phyloP scores from a whole-genome alignment of 2,888 invertebrate genomes.

The Chalcosyrphus nemorum region DNA sequence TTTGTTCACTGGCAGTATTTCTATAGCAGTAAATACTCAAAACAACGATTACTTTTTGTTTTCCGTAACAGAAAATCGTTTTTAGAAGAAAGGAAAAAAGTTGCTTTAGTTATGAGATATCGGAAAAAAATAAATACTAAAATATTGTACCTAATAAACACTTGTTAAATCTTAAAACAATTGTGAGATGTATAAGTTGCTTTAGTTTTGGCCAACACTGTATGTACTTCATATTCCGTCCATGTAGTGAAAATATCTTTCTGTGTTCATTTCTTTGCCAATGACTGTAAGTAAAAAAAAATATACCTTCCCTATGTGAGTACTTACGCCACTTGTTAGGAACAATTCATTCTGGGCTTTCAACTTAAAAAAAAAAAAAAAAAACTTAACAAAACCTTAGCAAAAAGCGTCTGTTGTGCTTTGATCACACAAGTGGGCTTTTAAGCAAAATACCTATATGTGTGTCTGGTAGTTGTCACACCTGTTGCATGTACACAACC shows the following conservation, averaged over 20 bases:
- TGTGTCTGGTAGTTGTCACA: constrained; percentile 38
- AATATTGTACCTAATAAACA: too few species aligned
- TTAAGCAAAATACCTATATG: not conserved
- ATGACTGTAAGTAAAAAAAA: not conserved
- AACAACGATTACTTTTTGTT: too few species aligned
- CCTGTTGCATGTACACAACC: constrained; percentile 54
- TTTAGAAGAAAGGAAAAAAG: too few species aligned
- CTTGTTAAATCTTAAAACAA: too few species aligned
- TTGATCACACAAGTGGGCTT: not conserved
- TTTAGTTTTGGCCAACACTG: too few species aligned
- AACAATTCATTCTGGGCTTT: not conserved
- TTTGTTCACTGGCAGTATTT: too few species aligned
- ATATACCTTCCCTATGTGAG: not conserved
- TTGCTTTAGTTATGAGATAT: too few species aligned
- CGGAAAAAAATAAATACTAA: too few species aligned
- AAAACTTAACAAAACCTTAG: not conserved
- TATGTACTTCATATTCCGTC: too few species aligned
- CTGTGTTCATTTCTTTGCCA: not conserved
- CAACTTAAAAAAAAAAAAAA: not conserved
- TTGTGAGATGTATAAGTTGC: too few species aligned
- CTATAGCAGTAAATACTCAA: too few species aligned
- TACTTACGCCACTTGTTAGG: not conserved
- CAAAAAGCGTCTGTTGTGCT: not conserved
- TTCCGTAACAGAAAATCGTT: too few species aligned
- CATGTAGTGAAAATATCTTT: not conserved